Evolutionary conservation across 2,797 vertebrate species (phyloP).

Genomic region (Emys orbicularis): DNA sequence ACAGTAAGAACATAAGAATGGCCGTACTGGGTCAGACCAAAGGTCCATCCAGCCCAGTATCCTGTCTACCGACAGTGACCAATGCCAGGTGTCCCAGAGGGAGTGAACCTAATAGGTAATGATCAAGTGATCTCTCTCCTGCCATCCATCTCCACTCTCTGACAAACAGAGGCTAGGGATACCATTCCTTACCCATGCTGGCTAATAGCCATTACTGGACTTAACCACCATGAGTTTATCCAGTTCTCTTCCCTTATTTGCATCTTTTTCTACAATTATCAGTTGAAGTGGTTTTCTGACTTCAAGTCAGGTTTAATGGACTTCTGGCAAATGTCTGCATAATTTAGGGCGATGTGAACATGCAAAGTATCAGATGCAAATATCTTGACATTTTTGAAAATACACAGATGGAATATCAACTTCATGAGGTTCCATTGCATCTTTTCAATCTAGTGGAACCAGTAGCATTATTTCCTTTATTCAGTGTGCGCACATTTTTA

Average conservation of each 20-base stretch:
- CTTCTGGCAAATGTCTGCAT: neutral
- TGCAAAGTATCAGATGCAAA: accelerated
- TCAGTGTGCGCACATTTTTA: accelerated
- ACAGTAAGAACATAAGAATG: neutral
- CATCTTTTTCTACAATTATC: neutral
- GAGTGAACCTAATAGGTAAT: too few species aligned
- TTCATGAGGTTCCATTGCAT: accelerated
- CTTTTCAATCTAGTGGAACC: neutral
- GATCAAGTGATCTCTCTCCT: too few species aligned
- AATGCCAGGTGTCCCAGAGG: too few species aligned
- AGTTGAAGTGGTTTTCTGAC: neutral
- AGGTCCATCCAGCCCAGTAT: too few species aligned
- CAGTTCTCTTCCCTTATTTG: neutral
- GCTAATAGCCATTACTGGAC: too few species aligned
- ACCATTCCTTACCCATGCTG: too few species aligned
- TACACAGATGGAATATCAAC: neutral
- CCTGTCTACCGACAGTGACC: too few species aligned
- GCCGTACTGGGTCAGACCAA: too few species aligned
- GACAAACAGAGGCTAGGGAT: too few species aligned
- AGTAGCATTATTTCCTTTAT: neutral
- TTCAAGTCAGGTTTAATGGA: neutral
- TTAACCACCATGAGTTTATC: too few species aligned
- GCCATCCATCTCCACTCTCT: too few species aligned
- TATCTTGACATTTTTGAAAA: neutral
- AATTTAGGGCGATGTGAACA: neutral